Base-by-base conservation (phyloP, 2,113 vertebrate genomes). In the Lophura nycthemera region DNA sequence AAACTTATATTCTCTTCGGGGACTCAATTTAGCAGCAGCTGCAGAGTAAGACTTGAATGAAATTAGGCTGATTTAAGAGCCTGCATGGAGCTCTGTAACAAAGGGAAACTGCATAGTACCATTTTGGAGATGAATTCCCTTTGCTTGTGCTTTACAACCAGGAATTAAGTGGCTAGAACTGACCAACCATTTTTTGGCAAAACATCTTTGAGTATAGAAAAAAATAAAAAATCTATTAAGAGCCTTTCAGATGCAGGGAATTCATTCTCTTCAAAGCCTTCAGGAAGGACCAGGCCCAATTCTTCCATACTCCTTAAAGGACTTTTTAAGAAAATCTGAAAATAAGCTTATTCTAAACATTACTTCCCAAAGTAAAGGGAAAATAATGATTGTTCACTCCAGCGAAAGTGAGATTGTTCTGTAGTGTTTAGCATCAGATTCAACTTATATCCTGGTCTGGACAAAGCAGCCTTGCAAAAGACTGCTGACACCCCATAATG, bases 11-110 rank as follows among this genome's bases (percentile, higher is more conserved):
- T 89, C 64, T 88, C 88, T 90, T 96, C 45, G 25, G 92, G 75
- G 83, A 95, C 67, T 93, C 78, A 32, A 72, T 92, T 94, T 93
- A 86, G 56, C 57, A 93, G 83, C 92, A 96, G 93, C 76, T 93
- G 82, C 77, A 90, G 77, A 87, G 40, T 70, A 85, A 88, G 81
- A 32, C 61, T 81, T 52, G 89, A 96, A 93, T 94, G 89, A 86
- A 94, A 94, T 92, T 7, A 59, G 36, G 75, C 73, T 92, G 90
- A 93, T 89, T 96, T 91, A 78, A 87, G 77, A 92, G 89, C 27
- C 57, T 61, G 22, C 0, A 0, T 47, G 50, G 60, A 89, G 19
- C 67, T 25, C 80, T 67, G 83, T 79, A 88, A 90, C 88, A 61
- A 67, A 61, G 70, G 67, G 88, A 94, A 43, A 29, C 3, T 0